These are phyloP conservation scores for Etia nguti DNA, from an alignment of 2,113 vertebrate species.

Conservation along the genomic window DNA sequence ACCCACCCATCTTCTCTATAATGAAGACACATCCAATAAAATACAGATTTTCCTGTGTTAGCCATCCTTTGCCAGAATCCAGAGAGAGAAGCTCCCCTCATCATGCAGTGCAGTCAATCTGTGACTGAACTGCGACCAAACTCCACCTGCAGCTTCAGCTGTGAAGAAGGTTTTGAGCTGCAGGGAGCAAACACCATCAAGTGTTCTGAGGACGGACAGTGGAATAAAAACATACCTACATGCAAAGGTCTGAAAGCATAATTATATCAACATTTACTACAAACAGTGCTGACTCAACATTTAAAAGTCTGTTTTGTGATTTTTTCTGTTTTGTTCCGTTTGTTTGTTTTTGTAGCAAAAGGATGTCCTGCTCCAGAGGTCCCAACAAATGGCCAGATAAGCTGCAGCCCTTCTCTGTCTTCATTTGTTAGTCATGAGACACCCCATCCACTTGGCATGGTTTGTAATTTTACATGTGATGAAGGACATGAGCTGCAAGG, in stretches of 20 bases:
- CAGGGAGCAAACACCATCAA: conserved; percentile 3
- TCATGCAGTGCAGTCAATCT: too few species aligned
- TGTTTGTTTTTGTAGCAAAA: conserved; percentile 9
- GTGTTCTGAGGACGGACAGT: conserved; percentile 43
- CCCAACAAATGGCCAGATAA: conserved; percentile 17
- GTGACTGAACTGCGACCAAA: too few species aligned
- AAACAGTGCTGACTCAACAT: background rate
- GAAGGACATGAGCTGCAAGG: conserved; percentile 46
- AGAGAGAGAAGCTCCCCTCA: too few species aligned
- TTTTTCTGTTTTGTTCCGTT: background rate
- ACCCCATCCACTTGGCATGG: background rate
- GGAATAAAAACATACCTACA: conserved; percentile 25
- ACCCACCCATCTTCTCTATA: too few species aligned
- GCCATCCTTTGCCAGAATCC: background rate
- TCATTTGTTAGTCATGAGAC: too few species aligned
- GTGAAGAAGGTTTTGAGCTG: conserved; percentile 45
- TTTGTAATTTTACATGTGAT: conserved; percentile 47
- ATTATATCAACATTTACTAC: background rate
- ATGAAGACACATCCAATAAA: too few species aligned
- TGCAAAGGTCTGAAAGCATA: conserved; percentile 40
- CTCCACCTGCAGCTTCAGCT: background rate
- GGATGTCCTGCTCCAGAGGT: conserved; percentile 26
- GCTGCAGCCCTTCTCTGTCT: conserved; percentile 1
- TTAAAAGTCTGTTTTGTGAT: too few species aligned
- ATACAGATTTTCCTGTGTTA: too few species aligned